Evolutionary conservation across 2,113 vertebrate species (phyloP).

Genomic region (Pseudorectes ferrugineus): DNA sequence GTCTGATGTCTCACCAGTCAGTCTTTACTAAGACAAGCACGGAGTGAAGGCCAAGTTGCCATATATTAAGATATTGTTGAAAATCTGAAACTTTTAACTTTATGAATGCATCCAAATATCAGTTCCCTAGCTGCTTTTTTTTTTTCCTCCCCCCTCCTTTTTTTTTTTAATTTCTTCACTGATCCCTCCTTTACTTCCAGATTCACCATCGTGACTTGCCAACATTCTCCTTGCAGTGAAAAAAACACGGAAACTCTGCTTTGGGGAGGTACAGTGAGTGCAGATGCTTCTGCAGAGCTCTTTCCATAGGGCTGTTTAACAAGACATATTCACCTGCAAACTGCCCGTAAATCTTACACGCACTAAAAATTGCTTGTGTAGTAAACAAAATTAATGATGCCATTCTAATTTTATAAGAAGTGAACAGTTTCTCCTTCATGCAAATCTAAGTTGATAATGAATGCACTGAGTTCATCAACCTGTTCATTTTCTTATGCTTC

Average conservation of each 20-base stretch:
- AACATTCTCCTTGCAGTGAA: not conserved
- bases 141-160: no score
- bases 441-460: slow-evolving; percentile 19
- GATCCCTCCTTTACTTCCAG: not conserved
- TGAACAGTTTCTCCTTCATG: slow-evolving; percentile 19
- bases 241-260: not conserved
- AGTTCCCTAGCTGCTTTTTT: not conserved
- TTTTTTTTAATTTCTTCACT: not conserved
- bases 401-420: slow-evolving; percentile 14
- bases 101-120: not conserved
- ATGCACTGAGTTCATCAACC: not conserved
- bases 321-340: not conserved
- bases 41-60: not conserved
- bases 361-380: not conserved
- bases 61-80: not conserved
- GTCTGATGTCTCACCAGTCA: not conserved
- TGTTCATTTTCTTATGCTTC: not conserved
- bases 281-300: not conserved
- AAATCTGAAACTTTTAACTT: not conserved
- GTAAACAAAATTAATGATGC: slow-evolving; percentile 47
- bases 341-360: not conserved
- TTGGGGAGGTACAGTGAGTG: not conserved
- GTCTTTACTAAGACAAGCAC: not conserved
- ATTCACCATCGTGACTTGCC: not conserved
- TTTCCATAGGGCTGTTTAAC: not conserved